Base-by-base conservation (phyloP, 2,888 invertebrate species). In the Cryptosula pallasiana region DNA sequence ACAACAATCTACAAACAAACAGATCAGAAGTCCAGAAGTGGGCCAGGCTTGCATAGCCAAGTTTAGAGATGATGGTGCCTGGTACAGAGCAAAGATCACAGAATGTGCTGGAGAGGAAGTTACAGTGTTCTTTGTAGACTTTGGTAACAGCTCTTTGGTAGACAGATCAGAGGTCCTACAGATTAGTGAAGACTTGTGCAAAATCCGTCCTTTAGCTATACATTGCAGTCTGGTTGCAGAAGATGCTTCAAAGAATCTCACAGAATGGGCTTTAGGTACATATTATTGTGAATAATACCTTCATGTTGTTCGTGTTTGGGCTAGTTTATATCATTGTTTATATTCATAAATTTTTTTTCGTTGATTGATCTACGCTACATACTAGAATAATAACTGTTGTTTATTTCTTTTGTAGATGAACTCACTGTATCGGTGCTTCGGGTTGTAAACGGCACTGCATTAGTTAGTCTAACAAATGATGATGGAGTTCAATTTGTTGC, bases 71-170 rank as follows among this genome's bases (percentile, higher is more conserved):
- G 91, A 91, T 79, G 85, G 86, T 0, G 79, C 84, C 25, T 91
- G 90, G 91, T 91, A 92, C 81, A 87, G 93, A 74, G 90, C 87
- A 1, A 78, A 86, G 13, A 87, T 91, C 29, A 78, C 78, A 13
- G 86, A 88, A 58, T 79, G 87, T 0, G 80, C 84, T 23, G 83
- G 82, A 0, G 77, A 81, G 1, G 85, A 77, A 79, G 88, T 88
- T 35, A 83, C 86, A 69, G 87, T 90, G 35, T 82, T 84, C 74
- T 87, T 89, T 73, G 88, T 90, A 0, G 92, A 92, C 84, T 84
- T 82, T 77, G 91, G 91, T 54, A 82, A 81, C 69, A 79, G 76
- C 20, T 82, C 86, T 70, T 81, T 81, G 0, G 83, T 88, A 71
- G 82, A 85, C 70, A 88, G 87, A 85, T 78, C 83, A 16, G 78